Base-by-base conservation (phyloP, 2,113 vertebrate genomes). In the Chinchilla lanigera region DNA sequence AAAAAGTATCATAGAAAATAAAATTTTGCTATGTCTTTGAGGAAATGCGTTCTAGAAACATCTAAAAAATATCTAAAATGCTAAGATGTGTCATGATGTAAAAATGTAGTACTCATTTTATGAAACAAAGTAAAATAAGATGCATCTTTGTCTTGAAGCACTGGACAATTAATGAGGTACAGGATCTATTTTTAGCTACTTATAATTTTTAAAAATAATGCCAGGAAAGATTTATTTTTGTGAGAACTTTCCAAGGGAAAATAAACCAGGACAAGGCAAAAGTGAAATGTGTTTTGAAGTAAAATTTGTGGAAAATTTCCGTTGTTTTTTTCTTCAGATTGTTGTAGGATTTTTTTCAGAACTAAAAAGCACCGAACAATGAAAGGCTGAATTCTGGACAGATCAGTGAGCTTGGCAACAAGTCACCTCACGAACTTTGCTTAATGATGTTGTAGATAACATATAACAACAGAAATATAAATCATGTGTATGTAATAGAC, bases 401-500 rank as follows among this genome's bases (percentile, higher is more conserved):
- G 54, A 82, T 82, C 22, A 41, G 30, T 19, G 58, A 92, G 20
- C 26, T 8, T 1, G 17, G 47, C 24, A 89, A 93, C 4, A 83
- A 60, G 77, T 17, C 44, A 86, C 80, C 67, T 44, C 17, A 35
- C 85, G 75, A 96, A 80, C 50, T 95, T 77, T 85, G 69, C 20
- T 96, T 92, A 90, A 90, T 90, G 80, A 89, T 71, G 50, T 44
- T 35, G 0, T 41, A 86, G 93, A 84, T 75, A 82, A 95, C 75
- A 87, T 22, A 4, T 14, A 60, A 22, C 54, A 50, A 9, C 44
- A 81, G 80, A 86, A 94, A 92, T 91, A 93, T 54, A 94, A 93
- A 67, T 92, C 71, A 88, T 10, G 0, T 71, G 33, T 78, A 56
- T 61, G 65, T 92, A 84, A 95, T 95, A 94, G 95, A 86, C 92